A percentile compares a stretch with the other conserved stretches of the same genome.
Conservation (phyloP, 2,888 invertebrate genomes). For the Mamestra brassicae region DNA sequence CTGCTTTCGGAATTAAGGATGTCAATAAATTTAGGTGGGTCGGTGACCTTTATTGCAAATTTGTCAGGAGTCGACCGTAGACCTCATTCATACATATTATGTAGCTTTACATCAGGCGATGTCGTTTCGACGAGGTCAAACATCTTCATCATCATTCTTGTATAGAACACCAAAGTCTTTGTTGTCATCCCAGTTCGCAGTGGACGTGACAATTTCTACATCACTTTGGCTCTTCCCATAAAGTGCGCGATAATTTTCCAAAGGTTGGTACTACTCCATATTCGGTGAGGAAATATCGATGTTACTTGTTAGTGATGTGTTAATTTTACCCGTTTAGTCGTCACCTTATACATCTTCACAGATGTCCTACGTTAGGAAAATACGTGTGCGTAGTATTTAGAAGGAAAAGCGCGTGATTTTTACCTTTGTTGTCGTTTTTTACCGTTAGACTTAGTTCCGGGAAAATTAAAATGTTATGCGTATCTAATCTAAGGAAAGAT, state of each 20-base stretch:
- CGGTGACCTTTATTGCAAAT: too few relatives aligned
- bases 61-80: too few relatives aligned
- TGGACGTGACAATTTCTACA: slow-evolving; percentile 7
- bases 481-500: too few relatives aligned
- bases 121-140: neutral
- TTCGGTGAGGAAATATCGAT: slow-evolving; percentile 24
- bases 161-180: too few relatives aligned
- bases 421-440: neutral
- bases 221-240: neutral
- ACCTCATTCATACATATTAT: neutral
- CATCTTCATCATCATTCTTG: neutral
- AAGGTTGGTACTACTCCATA: neutral
- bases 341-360: slow-evolving; percentile 23
- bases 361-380: slow-evolving; percentile 19
- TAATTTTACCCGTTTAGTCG: slow-evolving; percentile 27
- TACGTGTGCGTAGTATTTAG: slow-evolving; percentile 3
- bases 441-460: slow-evolving; percentile 1
- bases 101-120: neutral
- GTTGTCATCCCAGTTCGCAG: neutral
- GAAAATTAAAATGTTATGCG: slow-evolving; percentile 1
- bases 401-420: slow-evolving; percentile 9
- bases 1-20: too few relatives aligned
- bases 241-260: slow-evolving; percentile 18
- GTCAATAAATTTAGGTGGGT: too few relatives aligned
- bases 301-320: slow-evolving; percentile 16